Conservation (phyloP, 2,888 invertebrate genomes). For the Nipponacmea schrenckii region DNA sequence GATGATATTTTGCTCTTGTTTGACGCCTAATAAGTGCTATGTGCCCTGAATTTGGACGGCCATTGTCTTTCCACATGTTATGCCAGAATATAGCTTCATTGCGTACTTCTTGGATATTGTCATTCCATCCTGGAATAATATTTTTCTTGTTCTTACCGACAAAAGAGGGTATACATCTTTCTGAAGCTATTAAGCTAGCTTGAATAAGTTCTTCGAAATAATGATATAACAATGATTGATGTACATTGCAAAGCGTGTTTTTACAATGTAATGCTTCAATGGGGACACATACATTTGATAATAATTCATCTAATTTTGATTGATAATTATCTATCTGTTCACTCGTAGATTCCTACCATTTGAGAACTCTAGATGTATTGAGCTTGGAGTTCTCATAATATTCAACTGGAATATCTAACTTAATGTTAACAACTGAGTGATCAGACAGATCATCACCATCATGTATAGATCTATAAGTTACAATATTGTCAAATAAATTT, state of each 20-base stretch:
- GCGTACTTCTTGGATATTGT: not conserved
- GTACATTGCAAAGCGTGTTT: too few relatives aligned
- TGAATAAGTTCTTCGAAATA: not conserved
- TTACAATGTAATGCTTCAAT: too few relatives aligned
- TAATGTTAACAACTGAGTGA: too few relatives aligned
- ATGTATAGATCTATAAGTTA: too few relatives aligned
- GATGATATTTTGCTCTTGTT: not conserved
- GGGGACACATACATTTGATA: too few relatives aligned
- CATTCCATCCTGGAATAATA: not conserved
- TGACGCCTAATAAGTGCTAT: not conserved
- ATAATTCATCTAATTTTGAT: too few relatives aligned
- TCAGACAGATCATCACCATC: too few relatives aligned
- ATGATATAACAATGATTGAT: not conserved
- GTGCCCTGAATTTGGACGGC: not conserved
- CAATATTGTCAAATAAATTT: not conserved
- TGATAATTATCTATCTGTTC: not conserved
- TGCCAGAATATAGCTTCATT: not conserved
- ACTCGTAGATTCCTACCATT: not conserved
- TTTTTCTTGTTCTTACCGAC: not conserved
- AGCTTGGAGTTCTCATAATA: not conserved
- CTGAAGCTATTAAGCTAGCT: not conserved
- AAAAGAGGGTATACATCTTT: not conserved
- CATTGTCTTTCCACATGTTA: not conserved
- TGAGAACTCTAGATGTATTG: not conserved
- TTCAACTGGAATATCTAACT: not conserved